Evolutionary conservation across 2,113 vertebrate genomes (phyloP).

Genomic region (Eidolon helvum): DNA sequence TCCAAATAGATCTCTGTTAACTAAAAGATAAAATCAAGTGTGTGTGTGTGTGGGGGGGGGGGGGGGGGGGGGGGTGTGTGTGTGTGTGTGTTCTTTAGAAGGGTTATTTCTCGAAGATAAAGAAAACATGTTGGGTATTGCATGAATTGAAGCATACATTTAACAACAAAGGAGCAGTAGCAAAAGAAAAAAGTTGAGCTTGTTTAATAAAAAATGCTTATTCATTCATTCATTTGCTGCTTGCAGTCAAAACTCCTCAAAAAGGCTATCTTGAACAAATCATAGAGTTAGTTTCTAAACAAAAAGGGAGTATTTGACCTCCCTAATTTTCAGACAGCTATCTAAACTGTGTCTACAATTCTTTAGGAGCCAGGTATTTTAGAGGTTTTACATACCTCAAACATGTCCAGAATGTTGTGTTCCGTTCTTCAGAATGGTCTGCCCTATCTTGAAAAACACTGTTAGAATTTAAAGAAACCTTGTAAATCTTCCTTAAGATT

Average conservation of each 20-base stretch:
- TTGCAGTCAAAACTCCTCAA: not conserved
- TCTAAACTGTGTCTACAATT: not conserved
- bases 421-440: slow-evolving; percentile 2
- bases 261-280: not conserved
- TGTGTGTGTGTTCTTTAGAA: not conserved
- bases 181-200: not conserved
- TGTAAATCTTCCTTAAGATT: slow-evolving; percentile 8
- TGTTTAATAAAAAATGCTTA: slow-evolving; percentile 45
- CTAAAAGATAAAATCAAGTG: not conserved
- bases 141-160: slow-evolving; percentile 17
- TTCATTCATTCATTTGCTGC: slow-evolving; percentile 12
- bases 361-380: not conserved
- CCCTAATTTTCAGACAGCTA: not conserved
- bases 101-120: not conserved
- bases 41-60: too few relatives aligned
- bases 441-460: not conserved
- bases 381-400: not conserved
- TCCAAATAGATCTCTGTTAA: not conserved
- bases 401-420: not conserved
- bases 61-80: too few relatives aligned
- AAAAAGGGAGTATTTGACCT: not conserved
- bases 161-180: not conserved
- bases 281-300: not conserved
- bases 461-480: slow-evolving; percentile 1
- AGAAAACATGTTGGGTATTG: not conserved